Percentiles rank a stretch among this genome's conserved stretches.
Evolutionary conservation across 2,888 invertebrate genomes (phyloP).

Genomic region (Eubasilissa splendida): DNA sequence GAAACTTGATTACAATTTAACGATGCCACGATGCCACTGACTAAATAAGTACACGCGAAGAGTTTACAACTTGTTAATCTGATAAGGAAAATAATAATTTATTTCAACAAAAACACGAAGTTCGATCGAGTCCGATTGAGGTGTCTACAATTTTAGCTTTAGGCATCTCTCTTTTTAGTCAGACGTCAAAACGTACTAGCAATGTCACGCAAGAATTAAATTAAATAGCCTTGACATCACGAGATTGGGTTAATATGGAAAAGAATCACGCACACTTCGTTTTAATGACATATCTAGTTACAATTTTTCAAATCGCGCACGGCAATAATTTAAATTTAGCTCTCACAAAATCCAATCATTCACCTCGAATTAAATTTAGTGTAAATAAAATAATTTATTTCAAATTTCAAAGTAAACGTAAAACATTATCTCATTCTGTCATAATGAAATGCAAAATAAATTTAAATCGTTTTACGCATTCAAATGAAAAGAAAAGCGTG

Average conservation of each 20-base stretch:
- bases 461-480: constrained; percentile 8
- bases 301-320: too few species aligned
- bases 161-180: too few species aligned
- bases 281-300: too few species aligned
- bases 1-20: neutral
- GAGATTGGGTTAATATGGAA: constrained; percentile 2
- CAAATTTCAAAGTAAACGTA: neutral
- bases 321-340: too few species aligned
- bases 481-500: constrained; percentile 43
- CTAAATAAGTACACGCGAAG: neutral
- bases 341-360: too few species aligned
- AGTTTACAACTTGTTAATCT: constrained; percentile 1
- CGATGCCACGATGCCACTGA: constrained; percentile 3
- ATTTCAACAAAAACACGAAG: neutral
- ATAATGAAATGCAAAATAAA: neutral
- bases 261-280: neutral
- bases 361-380: neutral
- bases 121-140: too few species aligned
- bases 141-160: too few species aligned
- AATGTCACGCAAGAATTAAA: constrained; percentile 1
- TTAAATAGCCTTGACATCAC: constrained; percentile 13
- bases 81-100: constrained; percentile 2
- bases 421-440: neutral
- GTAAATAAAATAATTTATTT: neutral
- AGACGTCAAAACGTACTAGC: neutral